Conservation (phyloP, 2,797 vertebrate genomes). For the Masticophis lateralis region DNA sequence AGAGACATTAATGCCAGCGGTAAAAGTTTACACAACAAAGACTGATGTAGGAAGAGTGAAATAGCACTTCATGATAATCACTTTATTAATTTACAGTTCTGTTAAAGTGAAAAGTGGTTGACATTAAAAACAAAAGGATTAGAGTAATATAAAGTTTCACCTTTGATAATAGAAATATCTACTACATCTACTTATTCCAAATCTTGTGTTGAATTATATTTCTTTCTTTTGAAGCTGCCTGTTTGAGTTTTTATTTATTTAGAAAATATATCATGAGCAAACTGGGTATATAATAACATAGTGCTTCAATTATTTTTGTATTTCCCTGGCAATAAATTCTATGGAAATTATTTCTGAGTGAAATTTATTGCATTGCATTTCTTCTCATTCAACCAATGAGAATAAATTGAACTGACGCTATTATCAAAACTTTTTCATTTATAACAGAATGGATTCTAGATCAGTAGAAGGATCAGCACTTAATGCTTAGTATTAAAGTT, state of each 20-base stretch:
- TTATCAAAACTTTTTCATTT: background rate
- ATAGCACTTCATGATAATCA: background rate
- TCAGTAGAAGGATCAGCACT: background rate
- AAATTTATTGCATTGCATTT: too few species aligned
- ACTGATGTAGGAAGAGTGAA: background rate
- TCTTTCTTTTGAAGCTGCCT: background rate
- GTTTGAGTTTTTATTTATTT: background rate
- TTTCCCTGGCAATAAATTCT: background rate
- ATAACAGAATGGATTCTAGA: background rate
- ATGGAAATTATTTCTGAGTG: background rate
- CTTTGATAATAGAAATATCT: background rate
- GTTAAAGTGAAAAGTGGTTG: background rate
- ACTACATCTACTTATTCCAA: background rate
- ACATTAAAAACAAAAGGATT: background rate
- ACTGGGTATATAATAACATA: too few species aligned
- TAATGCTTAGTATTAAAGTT: too few species aligned
- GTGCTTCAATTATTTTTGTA: background rate
- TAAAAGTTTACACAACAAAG: background rate
- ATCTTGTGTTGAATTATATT: background rate
- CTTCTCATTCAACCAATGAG: background rate
- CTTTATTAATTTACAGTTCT: background rate
- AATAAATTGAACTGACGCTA: background rate
- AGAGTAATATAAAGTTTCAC: background rate
- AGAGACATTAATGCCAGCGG: background rate
- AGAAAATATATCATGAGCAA: background rate